Percentiles rank a stretch among this genome's conserved stretches.
phyloP scores from a whole-genome alignment of 1,140 invertebrate genomes.

The Vanessa tameamea region DNA sequence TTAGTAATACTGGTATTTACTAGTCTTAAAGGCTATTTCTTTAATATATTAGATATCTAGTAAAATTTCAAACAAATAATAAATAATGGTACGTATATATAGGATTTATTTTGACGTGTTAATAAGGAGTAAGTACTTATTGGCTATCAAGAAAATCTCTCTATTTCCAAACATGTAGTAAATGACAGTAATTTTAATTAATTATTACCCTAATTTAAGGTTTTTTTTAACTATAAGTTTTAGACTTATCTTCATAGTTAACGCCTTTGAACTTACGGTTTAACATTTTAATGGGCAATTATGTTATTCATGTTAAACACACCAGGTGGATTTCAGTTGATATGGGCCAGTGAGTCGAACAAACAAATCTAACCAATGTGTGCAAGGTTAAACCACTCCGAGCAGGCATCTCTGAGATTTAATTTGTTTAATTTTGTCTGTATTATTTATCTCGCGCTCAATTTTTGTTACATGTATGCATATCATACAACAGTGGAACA shows the following conservation, averaged over 20 bases:
- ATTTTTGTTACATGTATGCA: no score
- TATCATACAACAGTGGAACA: no score
- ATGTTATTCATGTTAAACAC: neutral
- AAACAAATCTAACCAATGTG: no score
- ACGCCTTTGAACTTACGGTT: neutral
- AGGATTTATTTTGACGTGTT: neutral
- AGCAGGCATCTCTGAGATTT: no score
- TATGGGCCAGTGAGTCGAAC: neutral
- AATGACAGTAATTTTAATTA: neutral
- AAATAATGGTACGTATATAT: neutral
- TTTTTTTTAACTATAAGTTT: neutral
- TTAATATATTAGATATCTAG: no score
- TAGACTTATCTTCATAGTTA: neutral
- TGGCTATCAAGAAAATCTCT: neutral
- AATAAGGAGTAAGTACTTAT: neutral
- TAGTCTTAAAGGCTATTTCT: no score
- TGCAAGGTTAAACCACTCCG: no score
- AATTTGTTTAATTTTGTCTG: no score
- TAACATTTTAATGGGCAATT: neutral
- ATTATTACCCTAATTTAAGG: no score
- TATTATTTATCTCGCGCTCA: no score
- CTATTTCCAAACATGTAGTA: neutral
- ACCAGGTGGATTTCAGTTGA: neutral
- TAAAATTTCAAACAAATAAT: neutral
- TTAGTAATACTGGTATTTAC: no score